Evolutionary conservation across 2,113 vertebrate species (phyloP).

Genomic region (Dasyornis broadbenti): DNA sequence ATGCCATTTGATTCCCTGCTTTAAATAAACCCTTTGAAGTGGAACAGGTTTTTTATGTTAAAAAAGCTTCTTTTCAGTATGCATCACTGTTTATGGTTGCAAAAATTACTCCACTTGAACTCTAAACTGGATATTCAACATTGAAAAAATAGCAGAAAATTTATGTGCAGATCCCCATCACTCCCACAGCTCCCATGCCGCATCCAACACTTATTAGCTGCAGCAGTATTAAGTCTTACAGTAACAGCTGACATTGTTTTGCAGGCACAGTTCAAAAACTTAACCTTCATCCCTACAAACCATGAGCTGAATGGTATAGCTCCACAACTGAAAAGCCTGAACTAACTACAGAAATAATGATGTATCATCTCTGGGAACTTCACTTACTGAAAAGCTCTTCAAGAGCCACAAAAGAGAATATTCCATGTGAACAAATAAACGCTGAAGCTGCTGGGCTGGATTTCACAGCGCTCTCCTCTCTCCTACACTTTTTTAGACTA

Average conservation of each 20-base stretch:
- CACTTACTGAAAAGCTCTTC: neutral
- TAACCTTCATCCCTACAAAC: neutral
- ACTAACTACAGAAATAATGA: neutral
- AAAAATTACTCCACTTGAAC: neutral
- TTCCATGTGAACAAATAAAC: neutral
- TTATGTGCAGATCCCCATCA: neutral
- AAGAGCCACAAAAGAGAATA: neutral
- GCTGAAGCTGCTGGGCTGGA: neutral
- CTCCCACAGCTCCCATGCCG: neutral
- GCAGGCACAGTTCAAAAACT: neutral
- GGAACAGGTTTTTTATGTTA: neutral
- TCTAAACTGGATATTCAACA: neutral
- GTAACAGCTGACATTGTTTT: neutral
- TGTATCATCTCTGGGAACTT: neutral
- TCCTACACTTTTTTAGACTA: neutral
- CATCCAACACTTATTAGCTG: neutral
- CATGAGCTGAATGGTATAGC: neutral
- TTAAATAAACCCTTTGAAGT: conserved; percentile 20
- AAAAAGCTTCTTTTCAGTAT: neutral
- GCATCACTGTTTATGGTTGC: neutral
- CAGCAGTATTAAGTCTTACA: neutral
- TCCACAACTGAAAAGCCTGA: neutral
- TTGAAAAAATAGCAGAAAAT: neutral
- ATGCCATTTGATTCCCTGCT: neutral
- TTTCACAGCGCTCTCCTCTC: neutral